Evolutionary conservation across 2,797 vertebrate species (phyloP).

Genomic region (Pipistrellus pipistrellus): DNA sequence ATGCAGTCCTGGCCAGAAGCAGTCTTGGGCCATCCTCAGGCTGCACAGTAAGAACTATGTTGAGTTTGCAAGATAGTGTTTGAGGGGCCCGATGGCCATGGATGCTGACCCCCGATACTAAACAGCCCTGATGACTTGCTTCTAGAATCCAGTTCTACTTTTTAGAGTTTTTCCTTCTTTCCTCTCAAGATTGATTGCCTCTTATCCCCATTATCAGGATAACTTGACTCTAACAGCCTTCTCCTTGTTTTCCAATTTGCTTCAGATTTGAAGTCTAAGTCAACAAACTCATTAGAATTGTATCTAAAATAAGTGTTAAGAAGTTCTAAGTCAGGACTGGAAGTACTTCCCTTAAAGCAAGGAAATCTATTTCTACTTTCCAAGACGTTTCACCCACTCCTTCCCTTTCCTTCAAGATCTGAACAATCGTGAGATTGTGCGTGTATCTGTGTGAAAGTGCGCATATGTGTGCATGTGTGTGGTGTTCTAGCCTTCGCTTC

Average conservation of each 20-base stretch:
- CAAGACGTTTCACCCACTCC: background rate
- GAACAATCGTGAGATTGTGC: background rate
- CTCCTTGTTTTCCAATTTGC: background rate
- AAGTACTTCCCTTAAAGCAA: background rate
- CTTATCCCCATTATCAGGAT: background rate
- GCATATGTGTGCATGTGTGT: accelerated
- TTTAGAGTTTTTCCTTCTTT: background rate
- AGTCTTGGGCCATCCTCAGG: accelerated
- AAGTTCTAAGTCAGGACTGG: background rate
- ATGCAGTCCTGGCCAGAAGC: accelerated
- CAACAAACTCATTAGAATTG: background rate
- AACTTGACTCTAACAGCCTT: background rate
- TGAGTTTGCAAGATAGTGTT: background rate
- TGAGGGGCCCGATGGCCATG: background rate
- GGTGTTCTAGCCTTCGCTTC: background rate
- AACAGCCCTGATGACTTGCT: background rate
- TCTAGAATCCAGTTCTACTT: background rate
- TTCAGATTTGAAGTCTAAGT: background rate
- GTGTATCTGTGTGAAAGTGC: background rate
- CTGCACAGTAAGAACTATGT: accelerated
- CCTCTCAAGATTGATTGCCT: background rate
- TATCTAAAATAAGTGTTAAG: background rate
- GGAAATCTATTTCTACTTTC: background rate
- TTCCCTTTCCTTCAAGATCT: background rate
- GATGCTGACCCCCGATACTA: background rate